These are phyloP conservation scores for Bradysia coprophila DNA, from an alignment of 1,140 invertebrate genomes.

Conservation along the genomic window DNA sequence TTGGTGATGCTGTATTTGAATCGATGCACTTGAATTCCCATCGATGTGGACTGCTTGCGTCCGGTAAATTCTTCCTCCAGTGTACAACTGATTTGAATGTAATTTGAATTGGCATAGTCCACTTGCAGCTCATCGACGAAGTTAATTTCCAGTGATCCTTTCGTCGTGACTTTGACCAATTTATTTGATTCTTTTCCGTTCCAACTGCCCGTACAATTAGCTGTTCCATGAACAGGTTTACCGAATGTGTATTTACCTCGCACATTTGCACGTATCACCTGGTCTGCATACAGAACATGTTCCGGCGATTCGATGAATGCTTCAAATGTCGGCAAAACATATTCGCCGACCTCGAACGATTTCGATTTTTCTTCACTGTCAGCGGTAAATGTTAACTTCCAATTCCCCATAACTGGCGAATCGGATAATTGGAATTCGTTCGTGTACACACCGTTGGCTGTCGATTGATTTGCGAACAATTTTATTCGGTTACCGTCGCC, in stretches of 20 bases:
- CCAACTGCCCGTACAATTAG: constrained; percentile 30
- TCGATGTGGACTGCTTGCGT: constrained; percentile 44
- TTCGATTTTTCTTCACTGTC: constrained; percentile 1
- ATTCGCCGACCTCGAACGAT: constrained; percentile 38
- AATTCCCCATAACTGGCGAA: constrained; percentile 69
- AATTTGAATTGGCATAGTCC: constrained; percentile 43
- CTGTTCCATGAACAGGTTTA: constrained; percentile 51
- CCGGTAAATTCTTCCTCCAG: constrained; percentile 53
- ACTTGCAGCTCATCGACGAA: constrained; percentile 40
- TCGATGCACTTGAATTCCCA: constrained; percentile 43
- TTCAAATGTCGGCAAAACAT: constrained; percentile 76
- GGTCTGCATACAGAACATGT: constrained; percentile 60
- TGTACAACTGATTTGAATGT: constrained; percentile 43
- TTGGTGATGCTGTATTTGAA: constrained; percentile 59
- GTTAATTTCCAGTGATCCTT: constrained; percentile 47
- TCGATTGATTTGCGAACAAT: too few relatives aligned
- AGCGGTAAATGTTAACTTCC: constrained; percentile 52
- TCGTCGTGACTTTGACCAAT: constrained; percentile 54
- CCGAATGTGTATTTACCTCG: constrained; percentile 45
- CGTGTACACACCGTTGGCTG: constrained; percentile 50
- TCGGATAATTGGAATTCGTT: constrained; percentile 56
- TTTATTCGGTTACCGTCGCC: too few relatives aligned
- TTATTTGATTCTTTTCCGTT: constrained; percentile 31
- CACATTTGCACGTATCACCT: constrained; percentile 49
- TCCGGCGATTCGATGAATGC: constrained; percentile 57